Percentiles rank a stretch among this genome's conserved stretches.
Conservation (phyloP, 1,140 invertebrate genomes). For the Elymnias hypermnestra region DNA sequence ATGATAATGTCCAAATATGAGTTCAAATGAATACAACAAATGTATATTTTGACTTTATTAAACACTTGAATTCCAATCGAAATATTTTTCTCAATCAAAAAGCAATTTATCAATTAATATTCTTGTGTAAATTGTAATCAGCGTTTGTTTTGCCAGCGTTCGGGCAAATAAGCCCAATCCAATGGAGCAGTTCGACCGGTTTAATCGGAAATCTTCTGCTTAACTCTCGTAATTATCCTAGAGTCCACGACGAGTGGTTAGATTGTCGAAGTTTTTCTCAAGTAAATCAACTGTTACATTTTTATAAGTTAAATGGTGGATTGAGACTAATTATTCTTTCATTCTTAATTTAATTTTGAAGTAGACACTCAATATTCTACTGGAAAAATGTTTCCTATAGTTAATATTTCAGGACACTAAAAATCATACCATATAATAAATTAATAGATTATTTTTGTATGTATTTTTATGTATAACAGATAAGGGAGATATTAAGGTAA, state of each 20-base stretch:
- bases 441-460: too few relatives aligned
- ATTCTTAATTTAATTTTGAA: too few relatives aligned
- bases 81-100: slow-evolving; percentile 1
- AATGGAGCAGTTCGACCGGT: slow-evolving; percentile 9
- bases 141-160: slow-evolving; percentile 6
- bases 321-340: too few relatives aligned
- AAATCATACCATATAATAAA: too few relatives aligned
- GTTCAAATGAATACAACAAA: too few relatives aligned
- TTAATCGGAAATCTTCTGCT: slow-evolving; percentile 3
- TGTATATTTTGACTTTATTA: too few relatives aligned
- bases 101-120: slow-evolving; percentile 7
- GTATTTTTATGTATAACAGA: too few relatives aligned
- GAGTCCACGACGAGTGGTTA: background rate
- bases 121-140: slow-evolving; percentile 1
- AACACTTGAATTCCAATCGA: slow-evolving; percentile 1
- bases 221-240: background rate
- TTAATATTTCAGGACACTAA: too few relatives aligned
- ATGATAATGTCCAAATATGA: too few relatives aligned
- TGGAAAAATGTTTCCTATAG: too few relatives aligned
- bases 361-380: too few relatives aligned
- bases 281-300: background rate
- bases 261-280: background rate
- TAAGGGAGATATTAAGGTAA: too few relatives aligned
- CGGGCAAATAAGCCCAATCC: slow-evolving; percentile 6
- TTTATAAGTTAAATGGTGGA: background rate